phyloP scores from a whole-genome alignment of 2,797 vertebrate species.

The Margarornis squamiger region DNA sequence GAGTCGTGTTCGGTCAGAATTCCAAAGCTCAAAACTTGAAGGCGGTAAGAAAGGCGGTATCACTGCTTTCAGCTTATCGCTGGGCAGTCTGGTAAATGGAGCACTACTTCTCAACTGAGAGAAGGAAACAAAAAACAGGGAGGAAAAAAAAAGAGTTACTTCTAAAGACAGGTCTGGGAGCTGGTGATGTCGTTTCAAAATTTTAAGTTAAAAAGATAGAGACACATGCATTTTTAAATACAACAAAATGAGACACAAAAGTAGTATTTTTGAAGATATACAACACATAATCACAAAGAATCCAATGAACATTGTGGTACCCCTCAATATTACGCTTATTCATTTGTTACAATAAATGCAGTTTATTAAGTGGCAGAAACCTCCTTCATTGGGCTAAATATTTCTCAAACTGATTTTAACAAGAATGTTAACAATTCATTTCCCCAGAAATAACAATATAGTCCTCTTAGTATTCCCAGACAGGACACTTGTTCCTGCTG shows the following conservation, averaged over 20 bases:
- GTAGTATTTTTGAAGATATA: neutral
- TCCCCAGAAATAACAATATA: neutral
- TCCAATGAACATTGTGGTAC: neutral
- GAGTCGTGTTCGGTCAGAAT: constrained; percentile 85
- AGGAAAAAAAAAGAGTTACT: neutral
- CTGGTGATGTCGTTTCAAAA: neutral
- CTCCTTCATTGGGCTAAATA: neutral
- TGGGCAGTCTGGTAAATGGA: constrained; percentile 90
- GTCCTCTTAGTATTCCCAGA: neutral
- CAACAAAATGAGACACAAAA: neutral
- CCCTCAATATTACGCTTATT: neutral
- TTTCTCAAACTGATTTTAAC: neutral
- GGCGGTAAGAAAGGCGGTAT: constrained; percentile 96
- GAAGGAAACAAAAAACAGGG: neutral
- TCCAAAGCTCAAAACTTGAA: constrained; percentile 95
- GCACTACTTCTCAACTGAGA: constrained; percentile 89
- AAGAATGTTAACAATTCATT: neutral
- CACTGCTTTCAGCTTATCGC: constrained; percentile 95
- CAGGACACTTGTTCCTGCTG: neutral
- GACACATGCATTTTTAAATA: neutral
- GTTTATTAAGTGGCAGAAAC: neutral
- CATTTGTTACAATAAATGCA: neutral
- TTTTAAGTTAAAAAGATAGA: neutral
- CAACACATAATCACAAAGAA: neutral
- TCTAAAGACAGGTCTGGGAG: neutral